Conservation (phyloP, 2,797 vertebrate genomes). For the Siniperca scherzeri region DNA sequence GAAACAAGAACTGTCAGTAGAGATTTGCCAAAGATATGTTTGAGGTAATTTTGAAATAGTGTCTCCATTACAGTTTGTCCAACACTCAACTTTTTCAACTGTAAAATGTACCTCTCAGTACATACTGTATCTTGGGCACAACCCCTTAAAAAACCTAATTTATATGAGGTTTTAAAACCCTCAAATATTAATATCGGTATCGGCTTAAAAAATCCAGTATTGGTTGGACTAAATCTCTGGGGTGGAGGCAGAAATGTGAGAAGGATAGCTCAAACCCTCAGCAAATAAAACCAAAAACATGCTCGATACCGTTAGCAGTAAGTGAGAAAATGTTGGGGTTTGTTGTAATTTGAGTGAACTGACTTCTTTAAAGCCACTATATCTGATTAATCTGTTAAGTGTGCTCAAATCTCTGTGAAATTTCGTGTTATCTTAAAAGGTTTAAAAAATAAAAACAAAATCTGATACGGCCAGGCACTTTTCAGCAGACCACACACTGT, state of each 20-base stretch:
- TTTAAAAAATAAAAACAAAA: conserved; percentile 3
- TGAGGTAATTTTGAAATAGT: background rate
- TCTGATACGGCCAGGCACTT: conserved; percentile 2
- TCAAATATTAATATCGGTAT: background rate
- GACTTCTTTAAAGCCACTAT: background rate
- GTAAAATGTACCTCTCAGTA: background rate
- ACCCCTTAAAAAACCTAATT: background rate
- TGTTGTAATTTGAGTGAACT: background rate
- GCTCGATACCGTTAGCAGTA: background rate
- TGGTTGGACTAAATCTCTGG: background rate
- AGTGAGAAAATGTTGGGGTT: background rate
- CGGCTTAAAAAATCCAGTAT: background rate
- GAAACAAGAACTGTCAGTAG: too few species aligned
- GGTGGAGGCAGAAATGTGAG: background rate
- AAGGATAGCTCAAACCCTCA: background rate
- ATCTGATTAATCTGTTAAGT: background rate
- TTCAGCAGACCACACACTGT: conserved; percentile 30
- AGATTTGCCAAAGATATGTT: background rate
- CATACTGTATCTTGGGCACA: background rate
- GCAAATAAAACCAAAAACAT: background rate
- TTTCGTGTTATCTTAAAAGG: background rate
- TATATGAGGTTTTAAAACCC: background rate
- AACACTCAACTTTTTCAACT: background rate
- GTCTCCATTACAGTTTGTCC: too few species aligned
- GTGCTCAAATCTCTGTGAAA: background rate